These are phyloP conservation scores for Hirtodrosophila alboralis DNA, from an alignment of 2,888 invertebrate genomes.

Conservation along the genomic window DNA sequence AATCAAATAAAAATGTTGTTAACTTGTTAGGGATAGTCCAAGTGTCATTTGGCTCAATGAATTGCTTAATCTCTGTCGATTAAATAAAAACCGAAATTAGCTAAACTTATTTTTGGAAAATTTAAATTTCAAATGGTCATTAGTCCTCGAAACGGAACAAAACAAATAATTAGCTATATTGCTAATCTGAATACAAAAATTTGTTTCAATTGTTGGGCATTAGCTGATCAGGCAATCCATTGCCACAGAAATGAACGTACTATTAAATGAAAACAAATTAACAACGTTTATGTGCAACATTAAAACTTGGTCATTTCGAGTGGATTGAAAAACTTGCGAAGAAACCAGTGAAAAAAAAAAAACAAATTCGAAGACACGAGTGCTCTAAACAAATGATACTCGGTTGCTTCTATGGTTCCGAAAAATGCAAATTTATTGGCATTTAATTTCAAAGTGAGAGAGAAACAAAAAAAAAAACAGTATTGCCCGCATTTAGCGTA, in stretches of 20 bases:
- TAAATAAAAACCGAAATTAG: too few species aligned
- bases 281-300: constrained; percentile 74
- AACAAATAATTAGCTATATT: not conserved
- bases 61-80: too few species aligned
- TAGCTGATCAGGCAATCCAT: constrained; percentile 2
- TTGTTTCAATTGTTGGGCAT: too few species aligned
- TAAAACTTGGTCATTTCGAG: constrained; percentile 66
- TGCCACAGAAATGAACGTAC: constrained; percentile 37
- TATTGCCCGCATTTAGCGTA: constrained; percentile 60
- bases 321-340: constrained; percentile 66
- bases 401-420: constrained; percentile 15
- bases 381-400: constrained; percentile 63
- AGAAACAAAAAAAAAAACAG: constrained; percentile 11
- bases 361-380: constrained; percentile 60
- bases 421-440: constrained; percentile 77
- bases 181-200: constrained; percentile 11
- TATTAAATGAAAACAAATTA: constrained; percentile 68
- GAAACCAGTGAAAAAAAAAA: constrained; percentile 12
- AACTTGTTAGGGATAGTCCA: too few species aligned
- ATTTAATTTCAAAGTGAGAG: constrained; percentile 67
- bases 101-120: too few species aligned
- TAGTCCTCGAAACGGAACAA: too few species aligned
- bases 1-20: too few species aligned
- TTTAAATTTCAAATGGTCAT: too few species aligned
- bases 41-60: too few species aligned